Conservation (phyloP, 2,888 invertebrate species). For the Lycocerus yunnanus region DNA sequence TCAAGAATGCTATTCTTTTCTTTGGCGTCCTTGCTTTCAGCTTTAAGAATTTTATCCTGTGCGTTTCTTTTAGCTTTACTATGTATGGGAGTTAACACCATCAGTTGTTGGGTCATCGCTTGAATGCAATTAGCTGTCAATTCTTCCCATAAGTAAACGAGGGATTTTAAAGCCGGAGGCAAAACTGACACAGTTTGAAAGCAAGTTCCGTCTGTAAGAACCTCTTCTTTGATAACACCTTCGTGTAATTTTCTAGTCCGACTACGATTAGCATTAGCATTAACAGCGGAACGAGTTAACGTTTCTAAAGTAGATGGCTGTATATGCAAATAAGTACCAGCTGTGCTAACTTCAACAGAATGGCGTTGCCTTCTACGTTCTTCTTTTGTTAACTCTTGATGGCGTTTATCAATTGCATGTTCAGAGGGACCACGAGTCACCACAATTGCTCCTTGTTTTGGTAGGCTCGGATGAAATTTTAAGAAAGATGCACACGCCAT, state of each 20-base stretch:
- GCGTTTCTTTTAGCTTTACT: constrained; percentile 37
- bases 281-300: constrained; percentile 76
- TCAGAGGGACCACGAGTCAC: constrained; percentile 64
- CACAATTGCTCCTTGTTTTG: constrained; percentile 78
- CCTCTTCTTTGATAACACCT: constrained; percentile 56
- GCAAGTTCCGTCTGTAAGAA: constrained; percentile 46
- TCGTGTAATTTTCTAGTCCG: constrained; percentile 56
- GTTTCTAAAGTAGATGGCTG: constrained; percentile 79
- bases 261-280: constrained; percentile 75
- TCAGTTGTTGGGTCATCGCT: constrained; percentile 66
- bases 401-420: constrained; percentile 53
- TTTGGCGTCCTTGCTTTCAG: constrained; percentile 46
- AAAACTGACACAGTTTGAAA: constrained; percentile 72
- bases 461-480: constrained; percentile 87
- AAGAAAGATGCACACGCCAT: constrained; percentile 97
- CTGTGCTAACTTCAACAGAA: constrained; percentile 79
- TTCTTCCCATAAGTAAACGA: constrained; percentile 91
- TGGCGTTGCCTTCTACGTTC: constrained; percentile 77
- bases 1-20: constrained; percentile 52
- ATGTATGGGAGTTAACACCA: constrained; percentile 61
- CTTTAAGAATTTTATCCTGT: constrained; percentile 42
- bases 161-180: constrained; percentile 84
- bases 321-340: constrained; percentile 75
- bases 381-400: constrained; percentile 60
- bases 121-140: constrained; percentile 71